phyloP scores from a whole-genome alignment of 2,888 invertebrate species.

The Rhimphoctona megacephalus region DNA sequence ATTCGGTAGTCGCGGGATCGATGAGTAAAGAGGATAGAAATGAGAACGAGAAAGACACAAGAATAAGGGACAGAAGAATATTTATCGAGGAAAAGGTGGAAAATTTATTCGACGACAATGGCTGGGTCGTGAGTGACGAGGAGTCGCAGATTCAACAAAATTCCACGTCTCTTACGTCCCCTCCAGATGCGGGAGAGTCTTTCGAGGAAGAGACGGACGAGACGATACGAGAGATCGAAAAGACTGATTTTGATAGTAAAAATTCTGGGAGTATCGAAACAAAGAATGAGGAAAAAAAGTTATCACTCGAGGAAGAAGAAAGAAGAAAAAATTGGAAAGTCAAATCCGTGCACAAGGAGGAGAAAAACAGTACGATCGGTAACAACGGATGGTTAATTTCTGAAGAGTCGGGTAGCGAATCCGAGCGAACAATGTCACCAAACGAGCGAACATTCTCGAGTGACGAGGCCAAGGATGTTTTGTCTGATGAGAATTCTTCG shows the following conservation, averaged over 20 bases:
- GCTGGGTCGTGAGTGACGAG: constrained; percentile 81
- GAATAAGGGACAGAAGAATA: constrained; percentile 30
- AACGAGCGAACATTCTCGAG: constrained; percentile 12
- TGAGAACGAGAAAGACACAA: constrained; percentile 2
- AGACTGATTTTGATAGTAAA: constrained; percentile 20
- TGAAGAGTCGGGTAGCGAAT: constrained; percentile 77
- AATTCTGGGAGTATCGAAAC: constrained; percentile 19
- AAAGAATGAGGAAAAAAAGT: constrained; percentile 8
- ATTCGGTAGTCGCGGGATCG: constrained; percentile 9
- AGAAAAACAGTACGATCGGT: constrained; percentile 70
- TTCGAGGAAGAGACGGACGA: background rate
- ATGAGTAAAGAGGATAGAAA: background rate
- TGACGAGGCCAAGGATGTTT: background rate
- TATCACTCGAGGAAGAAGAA: background rate
- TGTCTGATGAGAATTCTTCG: constrained; percentile 53
- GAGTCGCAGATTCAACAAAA: constrained; percentile 62
- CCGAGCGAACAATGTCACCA: constrained; percentile 68
- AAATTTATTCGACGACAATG: constrained; percentile 82
- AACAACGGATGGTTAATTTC: constrained; percentile 79
- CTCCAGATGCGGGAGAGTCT: background rate
- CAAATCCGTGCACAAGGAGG: background rate
- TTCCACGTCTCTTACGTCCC: background rate
- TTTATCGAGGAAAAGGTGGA: constrained; percentile 70
- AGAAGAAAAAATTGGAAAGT: constrained; percentile 9
- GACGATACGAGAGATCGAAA: background rate